Percentiles rank a stretch among this genome's conserved stretches.
phyloP scores from a whole-genome alignment of 2,888 invertebrate genomes.

The Cartodere bifasciata region DNA sequence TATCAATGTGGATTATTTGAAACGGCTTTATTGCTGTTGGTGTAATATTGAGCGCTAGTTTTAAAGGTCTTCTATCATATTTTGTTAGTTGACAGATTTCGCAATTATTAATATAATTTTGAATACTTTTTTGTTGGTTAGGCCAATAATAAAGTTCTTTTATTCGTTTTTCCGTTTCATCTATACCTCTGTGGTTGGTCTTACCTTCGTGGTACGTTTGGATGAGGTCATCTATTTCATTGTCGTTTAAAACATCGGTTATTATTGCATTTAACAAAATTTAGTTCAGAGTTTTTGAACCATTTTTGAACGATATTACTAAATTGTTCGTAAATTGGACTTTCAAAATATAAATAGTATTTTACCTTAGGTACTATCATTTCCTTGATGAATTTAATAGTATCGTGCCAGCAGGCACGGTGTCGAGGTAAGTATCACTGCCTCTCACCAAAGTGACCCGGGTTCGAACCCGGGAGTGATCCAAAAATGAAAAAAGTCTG shows the following conservation, averaged over 20 bases:
- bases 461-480: no score
- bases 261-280: slow-evolving; percentile 2
- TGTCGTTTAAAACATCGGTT: background rate
- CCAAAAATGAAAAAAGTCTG: no score
- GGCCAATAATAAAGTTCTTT: slow-evolving; percentile 4
- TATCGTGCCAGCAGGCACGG: no score
- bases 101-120: slow-evolving; percentile 4
- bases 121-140: slow-evolving; percentile 1
- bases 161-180: slow-evolving; percentile 3
- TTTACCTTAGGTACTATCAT: background rate
- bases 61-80: no score
- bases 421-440: no score
- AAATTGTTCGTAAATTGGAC: slow-evolving; percentile 2
- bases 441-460: no score
- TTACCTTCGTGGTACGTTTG: slow-evolving; percentile 1
- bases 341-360: slow-evolving; percentile 4
- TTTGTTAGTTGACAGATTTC: no score
- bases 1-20: no score
- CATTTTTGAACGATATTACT: background rate
- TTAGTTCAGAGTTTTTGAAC: slow-evolving; percentile 4
- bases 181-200: no score
- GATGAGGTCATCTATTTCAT: background rate
- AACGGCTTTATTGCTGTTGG: no score
- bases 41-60: no score
- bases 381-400: slow-evolving; percentile 5